phyloP scores from a whole-genome alignment of 2,888 invertebrate species.

The Trissonchulus sp. region DNA sequence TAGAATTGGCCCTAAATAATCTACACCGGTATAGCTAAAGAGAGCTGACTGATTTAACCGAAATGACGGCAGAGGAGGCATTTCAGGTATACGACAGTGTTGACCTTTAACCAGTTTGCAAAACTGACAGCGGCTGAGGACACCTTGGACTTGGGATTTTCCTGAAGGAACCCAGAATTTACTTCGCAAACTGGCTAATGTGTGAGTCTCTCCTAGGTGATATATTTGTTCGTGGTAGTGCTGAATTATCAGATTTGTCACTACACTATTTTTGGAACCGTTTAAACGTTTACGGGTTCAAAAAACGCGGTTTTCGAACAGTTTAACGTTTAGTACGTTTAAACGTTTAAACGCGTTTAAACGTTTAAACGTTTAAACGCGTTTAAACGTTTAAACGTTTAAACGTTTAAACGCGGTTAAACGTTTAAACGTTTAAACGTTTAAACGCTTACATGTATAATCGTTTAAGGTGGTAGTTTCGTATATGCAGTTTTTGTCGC shows the following conservation, averaged over 20 bases:
- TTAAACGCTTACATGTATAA: too few relatives aligned
- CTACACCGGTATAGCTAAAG: constrained; percentile 1
- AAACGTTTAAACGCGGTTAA: too few relatives aligned
- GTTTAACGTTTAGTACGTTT: too few relatives aligned
- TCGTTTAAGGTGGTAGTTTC: too few relatives aligned
- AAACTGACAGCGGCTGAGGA: constrained; percentile 12
- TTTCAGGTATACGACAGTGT: not conserved
- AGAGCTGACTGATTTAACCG: constrained; percentile 1
- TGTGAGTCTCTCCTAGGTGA: constrained; percentile 17
- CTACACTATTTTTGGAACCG: not conserved
- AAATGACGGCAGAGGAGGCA: constrained; percentile 17
- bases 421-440: too few relatives aligned
- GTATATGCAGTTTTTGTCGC: too few relatives aligned
- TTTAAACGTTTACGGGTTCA: too few relatives aligned
- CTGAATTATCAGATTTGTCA: constrained; percentile 17
- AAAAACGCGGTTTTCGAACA: too few relatives aligned
- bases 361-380: too few relatives aligned
- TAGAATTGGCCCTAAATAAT: constrained; percentile 19
- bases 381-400: too few relatives aligned
- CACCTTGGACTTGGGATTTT: not conserved
- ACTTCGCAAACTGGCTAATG: not conserved
- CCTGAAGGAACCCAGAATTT: constrained; percentile 17
- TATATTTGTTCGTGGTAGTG: constrained; percentile 5
- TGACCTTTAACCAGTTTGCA: constrained; percentile 19
- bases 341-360: too few relatives aligned